Percentiles rank a stretch among this genome's conserved stretches.
phyloP scores from a whole-genome alignment of 2,888 invertebrate genomes.

The Ichneumoninae sp. region DNA sequence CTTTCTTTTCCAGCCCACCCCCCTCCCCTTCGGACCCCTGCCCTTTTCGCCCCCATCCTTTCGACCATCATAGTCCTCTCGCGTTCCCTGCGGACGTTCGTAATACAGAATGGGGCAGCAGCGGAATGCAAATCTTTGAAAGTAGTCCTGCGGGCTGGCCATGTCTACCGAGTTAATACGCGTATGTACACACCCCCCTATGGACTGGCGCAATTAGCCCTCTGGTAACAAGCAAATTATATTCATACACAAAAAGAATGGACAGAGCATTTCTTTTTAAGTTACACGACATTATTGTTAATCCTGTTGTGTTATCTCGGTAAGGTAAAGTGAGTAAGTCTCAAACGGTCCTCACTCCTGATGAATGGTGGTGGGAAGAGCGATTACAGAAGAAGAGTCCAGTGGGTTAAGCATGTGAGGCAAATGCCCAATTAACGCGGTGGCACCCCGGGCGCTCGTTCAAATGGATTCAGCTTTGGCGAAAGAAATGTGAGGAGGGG shows the following conservation, averaged over 20 bases:
- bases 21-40: background rate
- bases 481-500: background rate
- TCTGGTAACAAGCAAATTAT: constrained; percentile 66
- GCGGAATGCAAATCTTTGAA: constrained; percentile 74
- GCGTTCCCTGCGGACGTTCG: constrained; percentile 63
- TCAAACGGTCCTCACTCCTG: background rate
- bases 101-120: constrained; percentile 73
- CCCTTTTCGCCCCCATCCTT: background rate
- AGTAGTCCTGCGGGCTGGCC: constrained; percentile 59
- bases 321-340: background rate
- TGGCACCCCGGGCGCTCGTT: background rate
- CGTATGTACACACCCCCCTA: background rate
- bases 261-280: background rate
- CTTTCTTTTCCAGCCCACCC: constrained; percentile 1
- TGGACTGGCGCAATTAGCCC: constrained; percentile 41
- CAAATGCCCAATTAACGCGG: constrained; percentile 28
- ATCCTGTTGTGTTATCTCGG: background rate
- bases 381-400: background rate
- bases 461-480: constrained; percentile 6
- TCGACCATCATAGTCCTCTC: constrained; percentile 30
- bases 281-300: background rate
- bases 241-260: constrained; percentile 46
- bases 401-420: constrained; percentile 8
- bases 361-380: background rate
- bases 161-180: constrained; percentile 35